phyloP scores from a whole-genome alignment of 2,113 vertebrate genomes.

The Athene noctua region DNA sequence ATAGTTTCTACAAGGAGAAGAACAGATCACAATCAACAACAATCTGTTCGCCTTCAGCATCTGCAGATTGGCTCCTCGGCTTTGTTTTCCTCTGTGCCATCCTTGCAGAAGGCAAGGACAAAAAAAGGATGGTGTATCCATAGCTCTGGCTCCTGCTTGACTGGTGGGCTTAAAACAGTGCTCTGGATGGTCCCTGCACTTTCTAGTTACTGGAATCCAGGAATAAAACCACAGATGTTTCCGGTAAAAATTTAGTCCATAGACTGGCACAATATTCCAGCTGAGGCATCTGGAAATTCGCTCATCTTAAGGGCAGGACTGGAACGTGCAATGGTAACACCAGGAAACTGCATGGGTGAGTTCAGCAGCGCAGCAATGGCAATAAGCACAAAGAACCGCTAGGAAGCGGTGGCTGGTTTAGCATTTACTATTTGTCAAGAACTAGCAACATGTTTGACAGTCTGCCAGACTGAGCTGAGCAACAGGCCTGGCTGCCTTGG shows the following conservation, averaged over 20 bases:
- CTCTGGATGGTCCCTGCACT: neutral
- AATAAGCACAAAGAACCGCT: neutral
- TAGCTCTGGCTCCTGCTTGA: neutral
- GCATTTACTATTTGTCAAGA: neutral
- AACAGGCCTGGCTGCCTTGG: neutral
- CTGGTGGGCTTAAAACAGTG: accelerated
- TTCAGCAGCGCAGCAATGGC: neutral
- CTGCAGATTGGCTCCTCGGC: neutral
- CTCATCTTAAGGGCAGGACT: neutral
- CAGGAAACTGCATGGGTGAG: neutral
- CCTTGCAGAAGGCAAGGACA: neutral
- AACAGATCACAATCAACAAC: neutral
- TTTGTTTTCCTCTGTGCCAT: no score
- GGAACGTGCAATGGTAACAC: neutral
- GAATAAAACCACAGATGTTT: neutral
- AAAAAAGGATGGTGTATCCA: accelerated
- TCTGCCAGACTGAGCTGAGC: neutral
- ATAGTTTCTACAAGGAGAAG: slow-evolving; percentile 80
- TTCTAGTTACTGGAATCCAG: neutral
- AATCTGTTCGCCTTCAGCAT: neutral
- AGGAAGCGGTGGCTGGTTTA: neutral
- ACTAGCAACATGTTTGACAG: neutral
- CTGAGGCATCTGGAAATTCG: neutral
- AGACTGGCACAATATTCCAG: neutral
- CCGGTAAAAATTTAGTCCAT: neutral